Percentiles rank a stretch among this genome's conserved stretches.
Conservation (phyloP, 2,113 vertebrate species). For the Aramus guarauna region DNA sequence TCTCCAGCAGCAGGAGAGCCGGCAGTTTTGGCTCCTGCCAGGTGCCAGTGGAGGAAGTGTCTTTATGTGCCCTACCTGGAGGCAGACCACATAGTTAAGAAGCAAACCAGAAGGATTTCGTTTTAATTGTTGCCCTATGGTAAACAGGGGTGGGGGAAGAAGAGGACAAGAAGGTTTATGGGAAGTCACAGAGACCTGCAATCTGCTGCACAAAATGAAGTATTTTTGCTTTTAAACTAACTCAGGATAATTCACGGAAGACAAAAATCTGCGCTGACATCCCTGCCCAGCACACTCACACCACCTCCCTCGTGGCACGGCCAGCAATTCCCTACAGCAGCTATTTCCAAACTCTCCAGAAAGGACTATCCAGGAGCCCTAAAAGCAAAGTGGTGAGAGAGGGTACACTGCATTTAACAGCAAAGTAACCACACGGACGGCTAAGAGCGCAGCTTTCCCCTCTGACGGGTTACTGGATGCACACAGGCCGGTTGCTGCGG, state of each 20-base stretch:
- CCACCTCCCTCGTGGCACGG: neutral
- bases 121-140: neutral
- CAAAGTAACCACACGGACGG: neutral
- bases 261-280: neutral
- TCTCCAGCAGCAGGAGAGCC: neutral
- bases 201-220: neutral
- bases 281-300: neutral
- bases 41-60: neutral
- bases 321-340: neutral
- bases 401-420: neutral
- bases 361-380: neutral
- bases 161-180: neutral
- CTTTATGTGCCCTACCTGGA: neutral
- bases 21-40: neutral
- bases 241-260: neutral
- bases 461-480: neutral
- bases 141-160: neutral
- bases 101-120: neutral
- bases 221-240: neutral
- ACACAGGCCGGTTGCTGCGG: neutral
- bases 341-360: neutral
- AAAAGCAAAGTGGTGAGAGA: neutral
- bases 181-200: neutral
- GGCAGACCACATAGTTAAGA: neutral
- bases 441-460: no score